These are phyloP conservation scores for Buphagus erythrorhynchus DNA, from an alignment of 2,797 vertebrate genomes.

Conservation along the genomic window DNA sequence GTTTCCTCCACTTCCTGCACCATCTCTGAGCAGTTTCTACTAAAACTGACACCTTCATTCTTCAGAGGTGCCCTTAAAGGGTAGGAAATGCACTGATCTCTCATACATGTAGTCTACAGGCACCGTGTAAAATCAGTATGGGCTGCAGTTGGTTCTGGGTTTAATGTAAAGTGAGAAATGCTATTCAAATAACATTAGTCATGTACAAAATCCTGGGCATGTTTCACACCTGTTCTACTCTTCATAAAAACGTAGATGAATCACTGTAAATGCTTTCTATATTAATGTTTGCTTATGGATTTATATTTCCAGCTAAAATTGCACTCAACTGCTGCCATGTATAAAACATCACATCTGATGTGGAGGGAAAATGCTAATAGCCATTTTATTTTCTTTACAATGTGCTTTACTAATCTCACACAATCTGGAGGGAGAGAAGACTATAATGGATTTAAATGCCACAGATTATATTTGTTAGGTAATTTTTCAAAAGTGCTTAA, in stretches of 20 bases:
- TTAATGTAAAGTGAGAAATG: background rate
- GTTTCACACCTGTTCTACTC: background rate
- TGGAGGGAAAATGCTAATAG: background rate
- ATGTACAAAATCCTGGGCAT: background rate
- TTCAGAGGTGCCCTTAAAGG: background rate
- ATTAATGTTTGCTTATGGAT: background rate
- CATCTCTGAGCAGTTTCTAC: background rate
- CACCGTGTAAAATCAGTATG: background rate
- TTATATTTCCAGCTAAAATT: background rate
- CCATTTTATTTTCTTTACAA: background rate
- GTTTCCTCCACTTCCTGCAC: background rate
- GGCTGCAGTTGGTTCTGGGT: rapidly evolving
- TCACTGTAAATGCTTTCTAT: background rate
- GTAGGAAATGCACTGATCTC: background rate
- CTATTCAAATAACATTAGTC: background rate
- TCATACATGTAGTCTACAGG: background rate
- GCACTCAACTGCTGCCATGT: background rate
- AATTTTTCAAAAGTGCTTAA: slow-evolving; percentile 6
- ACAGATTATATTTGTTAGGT: background rate
- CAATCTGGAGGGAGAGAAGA: background rate
- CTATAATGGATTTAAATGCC: background rate
- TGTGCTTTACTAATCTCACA: background rate
- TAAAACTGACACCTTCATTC: background rate
- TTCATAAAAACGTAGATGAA: background rate
- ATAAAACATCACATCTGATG: background rate